These are phyloP conservation scores for Phyllostomus discolor DNA, from an alignment of 2,113 vertebrate genomes.

Conservation along the genomic window DNA sequence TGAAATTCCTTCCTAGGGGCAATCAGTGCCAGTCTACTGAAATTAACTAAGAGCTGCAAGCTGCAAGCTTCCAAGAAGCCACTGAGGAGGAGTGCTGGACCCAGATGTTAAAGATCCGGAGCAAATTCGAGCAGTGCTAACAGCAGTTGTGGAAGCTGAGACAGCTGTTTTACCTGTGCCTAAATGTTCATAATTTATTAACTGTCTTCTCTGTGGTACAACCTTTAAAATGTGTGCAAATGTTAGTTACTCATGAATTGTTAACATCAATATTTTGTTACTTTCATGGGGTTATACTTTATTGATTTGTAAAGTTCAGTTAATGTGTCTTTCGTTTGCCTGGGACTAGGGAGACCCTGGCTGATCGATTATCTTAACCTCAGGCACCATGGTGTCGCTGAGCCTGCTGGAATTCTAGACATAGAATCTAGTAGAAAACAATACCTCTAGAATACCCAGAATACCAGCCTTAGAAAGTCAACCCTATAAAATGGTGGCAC, in stretches of 20 bases:
- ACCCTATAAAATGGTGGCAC: neutral
- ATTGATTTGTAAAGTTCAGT: neutral
- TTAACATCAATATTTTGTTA: neutral
- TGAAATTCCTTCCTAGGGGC: conserved; percentile 35
- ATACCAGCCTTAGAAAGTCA: neutral
- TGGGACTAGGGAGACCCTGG: neutral
- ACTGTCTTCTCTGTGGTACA: neutral
- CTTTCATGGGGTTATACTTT: neutral
- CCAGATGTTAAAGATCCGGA: neutral
- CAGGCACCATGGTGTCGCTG: neutral
- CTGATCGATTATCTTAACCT: neutral
- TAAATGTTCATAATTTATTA: conserved; percentile 16
- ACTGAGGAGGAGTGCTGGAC: neutral
- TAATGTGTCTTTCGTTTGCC: neutral
- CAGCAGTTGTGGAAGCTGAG: neutral
- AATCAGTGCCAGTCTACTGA: neutral
- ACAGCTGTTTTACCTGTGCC: neutral
- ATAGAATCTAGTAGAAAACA: neutral
- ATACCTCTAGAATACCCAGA: neutral
- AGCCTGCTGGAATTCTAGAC: neutral
- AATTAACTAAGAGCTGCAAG: conserved; percentile 16
- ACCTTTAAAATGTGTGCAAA: conserved; percentile 1
- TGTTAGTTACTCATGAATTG: neutral
- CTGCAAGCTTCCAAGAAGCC: neutral
- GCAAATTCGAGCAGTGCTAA: neutral